Conservation (phyloP, 2,113 vertebrate genomes). For the Gobius niger region DNA sequence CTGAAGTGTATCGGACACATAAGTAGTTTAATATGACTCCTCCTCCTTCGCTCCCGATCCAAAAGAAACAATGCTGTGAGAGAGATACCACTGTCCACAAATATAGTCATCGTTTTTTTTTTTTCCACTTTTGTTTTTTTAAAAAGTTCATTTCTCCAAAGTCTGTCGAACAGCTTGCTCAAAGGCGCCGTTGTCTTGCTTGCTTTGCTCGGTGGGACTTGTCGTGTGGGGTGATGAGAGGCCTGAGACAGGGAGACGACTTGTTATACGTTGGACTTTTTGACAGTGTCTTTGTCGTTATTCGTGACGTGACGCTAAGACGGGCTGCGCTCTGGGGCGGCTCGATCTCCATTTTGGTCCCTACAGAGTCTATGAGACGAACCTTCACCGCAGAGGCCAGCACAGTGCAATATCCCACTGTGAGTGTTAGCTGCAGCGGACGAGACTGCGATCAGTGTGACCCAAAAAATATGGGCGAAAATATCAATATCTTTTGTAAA, state of each 20-base stretch:
- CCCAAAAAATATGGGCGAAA: conserved; percentile 99
- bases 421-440: conserved; percentile 47
- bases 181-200: conserved; percentile 80
- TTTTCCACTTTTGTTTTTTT: conserved; percentile 59
- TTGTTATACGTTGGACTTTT: conserved; percentile 62
- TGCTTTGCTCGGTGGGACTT: conserved; percentile 77
- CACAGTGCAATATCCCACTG: conserved; percentile 41
- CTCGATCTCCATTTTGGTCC: conserved; percentile 65
- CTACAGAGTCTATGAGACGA: conserved; percentile 57
- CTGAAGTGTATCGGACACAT: conserved; percentile 97
- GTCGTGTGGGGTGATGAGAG: conserved; percentile 77
- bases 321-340: conserved; percentile 50
- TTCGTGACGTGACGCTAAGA: conserved; percentile 43
- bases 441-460: conserved; percentile 73
- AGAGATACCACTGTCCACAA: conserved; percentile 84
- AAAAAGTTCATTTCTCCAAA: conserved; percentile 48
- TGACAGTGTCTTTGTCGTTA: conserved; percentile 65
- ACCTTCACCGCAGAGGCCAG: conserved; percentile 43
- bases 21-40: conserved; percentile 78
- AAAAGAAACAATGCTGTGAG: conserved; percentile 86
- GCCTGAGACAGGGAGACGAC: conserved; percentile 87
- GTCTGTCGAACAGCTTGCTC: conserved; percentile 46
- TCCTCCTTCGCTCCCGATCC: conserved; percentile 78
- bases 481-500: conserved; percentile 86
- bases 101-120: conserved; percentile 89